Conservation (phyloP, 53 echinoderm and acorn worm genomes). For the Paracentrotus lividus region DNA sequence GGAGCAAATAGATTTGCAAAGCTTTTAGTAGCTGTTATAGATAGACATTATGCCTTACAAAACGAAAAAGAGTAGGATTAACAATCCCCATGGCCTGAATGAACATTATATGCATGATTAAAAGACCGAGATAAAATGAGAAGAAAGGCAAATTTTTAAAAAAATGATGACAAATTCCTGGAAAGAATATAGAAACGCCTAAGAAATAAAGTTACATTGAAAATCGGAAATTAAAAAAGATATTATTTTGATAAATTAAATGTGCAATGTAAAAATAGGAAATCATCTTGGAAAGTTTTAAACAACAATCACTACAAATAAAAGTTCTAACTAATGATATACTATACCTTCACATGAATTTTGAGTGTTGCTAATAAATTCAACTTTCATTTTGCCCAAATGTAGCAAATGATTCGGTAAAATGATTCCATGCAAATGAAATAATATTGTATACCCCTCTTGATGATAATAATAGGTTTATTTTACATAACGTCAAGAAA, state of each 20-base stretch:
- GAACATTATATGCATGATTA: too few relatives aligned
- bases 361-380: not conserved
- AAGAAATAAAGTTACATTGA: conserved; percentile 2
- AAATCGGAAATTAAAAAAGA: not conserved
- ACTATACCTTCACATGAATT: not conserved
- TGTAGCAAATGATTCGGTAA: too few relatives aligned
- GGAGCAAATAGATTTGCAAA: not conserved
- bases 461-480: too few relatives aligned
- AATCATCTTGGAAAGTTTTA: not conserved
- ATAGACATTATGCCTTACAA: not conserved
- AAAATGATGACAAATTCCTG: too few relatives aligned
- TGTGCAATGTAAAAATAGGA: not conserved
- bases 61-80: too few relatives aligned
- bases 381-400: too few relatives aligned
- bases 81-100: too few relatives aligned
- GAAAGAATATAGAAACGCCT: not conserved
- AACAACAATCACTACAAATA: not conserved
- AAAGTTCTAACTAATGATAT: not conserved
- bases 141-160: too few relatives aligned
- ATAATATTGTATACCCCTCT: too few relatives aligned
- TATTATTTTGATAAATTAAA: conserved; percentile 6
- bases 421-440: too few relatives aligned
- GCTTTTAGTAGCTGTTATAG: not conserved
- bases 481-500: too few relatives aligned
- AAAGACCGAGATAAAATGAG: too few relatives aligned